Evolutionary conservation across 2,888 invertebrate species (phyloP), one percentile per base, ranked within the genome.

Genomic region (Hydrotaea cyrtoneurina): DNA sequence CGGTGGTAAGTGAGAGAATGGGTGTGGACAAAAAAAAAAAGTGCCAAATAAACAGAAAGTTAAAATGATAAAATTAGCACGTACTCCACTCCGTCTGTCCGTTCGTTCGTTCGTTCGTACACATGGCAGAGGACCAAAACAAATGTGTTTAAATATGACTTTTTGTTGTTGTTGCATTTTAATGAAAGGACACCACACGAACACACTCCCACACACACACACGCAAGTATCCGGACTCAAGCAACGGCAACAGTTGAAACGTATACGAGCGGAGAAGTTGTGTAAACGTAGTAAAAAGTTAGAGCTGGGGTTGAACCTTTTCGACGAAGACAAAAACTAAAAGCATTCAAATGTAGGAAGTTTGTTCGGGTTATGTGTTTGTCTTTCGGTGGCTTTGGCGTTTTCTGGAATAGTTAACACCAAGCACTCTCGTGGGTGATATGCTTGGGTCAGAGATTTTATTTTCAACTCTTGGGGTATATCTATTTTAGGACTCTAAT

Each of bases 41-140:
- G 31, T 81, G 84, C 79, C 73, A 79, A 81, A 74, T 77, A 81
- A 82, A 85, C 81, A 79, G 79, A 85, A 85, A 77, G 50, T 46
- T 76, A 23, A 85, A 81, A 85, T 85, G 76, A 77, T 85, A 76
- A 86, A 86, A 86, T 86, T 86, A 83, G 80, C 86, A 83, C 78
- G 81, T 80, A 78, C 72, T 79, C 66, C n/a, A 69, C 39, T 69
- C 36, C 31, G 50, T 46, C 26, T 21, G 15, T 36, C 10, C 50
- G 36, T 36, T 8, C 36, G 36, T 36, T 8, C 36, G 36, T 36
- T 39, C 31, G 50, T 46, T 17, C 23, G 15, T 36, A 31, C 53
- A 64, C 62, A 69, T 50, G 53, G 50, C 21, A 77, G 19, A 66
- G n/a, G 23, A 2, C 26, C 23, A 76, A 76, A 66, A 66, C 36